Evolutionary conservation across 2,797 vertebrate species (phyloP).

Genomic region (Thamnophis elegans): DNA sequence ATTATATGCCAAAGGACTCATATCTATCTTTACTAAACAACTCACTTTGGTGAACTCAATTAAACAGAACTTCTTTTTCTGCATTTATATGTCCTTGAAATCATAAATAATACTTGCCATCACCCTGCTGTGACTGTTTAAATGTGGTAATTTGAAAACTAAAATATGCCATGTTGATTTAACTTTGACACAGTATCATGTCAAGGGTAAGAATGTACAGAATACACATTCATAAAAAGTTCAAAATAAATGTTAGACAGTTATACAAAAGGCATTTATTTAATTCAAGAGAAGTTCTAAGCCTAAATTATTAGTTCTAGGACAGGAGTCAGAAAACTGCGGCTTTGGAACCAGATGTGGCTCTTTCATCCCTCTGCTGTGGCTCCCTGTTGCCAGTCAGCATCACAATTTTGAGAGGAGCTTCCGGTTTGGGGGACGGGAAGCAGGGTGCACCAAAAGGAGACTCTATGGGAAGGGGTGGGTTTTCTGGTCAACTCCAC

Average conservation of each 20-base stretch:
- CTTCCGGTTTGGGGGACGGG: too few species aligned
- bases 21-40: neutral
- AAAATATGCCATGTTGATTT: neutral
- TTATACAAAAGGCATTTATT: neutral
- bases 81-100: neutral
- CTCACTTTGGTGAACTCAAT: neutral
- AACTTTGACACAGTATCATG: neutral
- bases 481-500: too few species aligned
- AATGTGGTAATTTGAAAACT: neutral
- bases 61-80: neutral
- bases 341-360: too few species aligned
- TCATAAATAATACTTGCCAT: neutral
- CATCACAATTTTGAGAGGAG: too few species aligned
- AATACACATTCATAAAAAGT: neutral
- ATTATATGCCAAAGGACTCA: neutral
- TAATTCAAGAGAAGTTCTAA: neutral
- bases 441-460: too few species aligned
- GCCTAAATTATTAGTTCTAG: neutral
- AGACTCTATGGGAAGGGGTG: too few species aligned
- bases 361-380: too few species aligned
- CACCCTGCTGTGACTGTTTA: neutral
- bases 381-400: too few species aligned
- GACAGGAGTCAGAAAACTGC: too few species aligned
- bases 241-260: neutral
- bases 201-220: neutral